phyloP scores from a whole-genome alignment of 1,140 invertebrate species.

The Gryon sp. region DNA sequence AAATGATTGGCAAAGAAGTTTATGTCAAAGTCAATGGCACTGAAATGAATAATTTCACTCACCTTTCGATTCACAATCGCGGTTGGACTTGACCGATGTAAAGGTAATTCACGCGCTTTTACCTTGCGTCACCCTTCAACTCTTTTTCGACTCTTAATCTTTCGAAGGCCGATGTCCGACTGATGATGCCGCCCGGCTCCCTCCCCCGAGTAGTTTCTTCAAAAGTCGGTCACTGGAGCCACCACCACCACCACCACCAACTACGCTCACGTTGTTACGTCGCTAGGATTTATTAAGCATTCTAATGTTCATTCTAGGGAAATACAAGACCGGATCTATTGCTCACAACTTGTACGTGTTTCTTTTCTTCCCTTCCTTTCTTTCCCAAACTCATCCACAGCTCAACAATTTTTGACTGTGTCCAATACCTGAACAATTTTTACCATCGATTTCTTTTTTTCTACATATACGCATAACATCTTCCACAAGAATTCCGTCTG shows the following conservation, averaged over 20 bases:
- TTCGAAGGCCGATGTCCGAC: slow-evolving; percentile 78
- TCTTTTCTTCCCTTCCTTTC: too few species aligned
- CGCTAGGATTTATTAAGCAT: slow-evolving; percentile 74
- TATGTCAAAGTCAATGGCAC: slow-evolving; percentile 17
- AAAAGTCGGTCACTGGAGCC: slow-evolving; percentile 77
- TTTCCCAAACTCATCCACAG: too few species aligned
- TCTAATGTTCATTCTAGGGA: slow-evolving; percentile 67
- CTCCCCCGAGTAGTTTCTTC: slow-evolving; percentile 72
- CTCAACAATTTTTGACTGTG: too few species aligned
- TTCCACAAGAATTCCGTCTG: too few species aligned
- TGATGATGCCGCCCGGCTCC: slow-evolving; percentile 77
- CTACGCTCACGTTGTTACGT: slow-evolving; percentile 53
- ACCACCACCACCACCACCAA: too few species aligned
- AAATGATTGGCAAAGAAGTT: slow-evolving; percentile 13
- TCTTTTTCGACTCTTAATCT: slow-evolving; percentile 78
- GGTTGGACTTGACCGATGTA: slow-evolving; percentile 26
- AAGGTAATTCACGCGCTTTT: slow-evolving; percentile 60
- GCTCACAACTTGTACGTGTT: slow-evolving; percentile 13
- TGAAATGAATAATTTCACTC: slow-evolving; percentile 49
- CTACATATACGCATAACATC: too few species aligned
- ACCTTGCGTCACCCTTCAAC: slow-evolving; percentile 70
- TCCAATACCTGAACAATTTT: too few species aligned
- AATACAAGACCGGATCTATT: slow-evolving; percentile 48
- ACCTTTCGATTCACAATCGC: slow-evolving; percentile 47
- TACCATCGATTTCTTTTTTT: too few species aligned